Conservation (phyloP, 2,888 invertebrate species). For the Pteria penguin region DNA sequence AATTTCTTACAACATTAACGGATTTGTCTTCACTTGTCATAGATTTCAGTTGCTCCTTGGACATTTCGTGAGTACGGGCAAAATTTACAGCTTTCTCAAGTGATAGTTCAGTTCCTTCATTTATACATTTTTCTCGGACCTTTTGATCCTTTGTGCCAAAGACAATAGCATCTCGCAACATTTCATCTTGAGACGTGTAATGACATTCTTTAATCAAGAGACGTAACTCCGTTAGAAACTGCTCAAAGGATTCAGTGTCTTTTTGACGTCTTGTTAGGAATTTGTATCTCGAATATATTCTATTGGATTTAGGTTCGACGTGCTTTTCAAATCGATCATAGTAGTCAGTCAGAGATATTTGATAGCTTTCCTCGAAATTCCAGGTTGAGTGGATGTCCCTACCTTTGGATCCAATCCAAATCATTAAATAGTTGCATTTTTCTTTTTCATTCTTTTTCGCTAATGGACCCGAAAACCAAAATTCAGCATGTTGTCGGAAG, state of each 20-base stretch:
- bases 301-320: slow-evolving; percentile 11
- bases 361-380: slow-evolving; percentile 2
- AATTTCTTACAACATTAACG: too few relatives aligned
- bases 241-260: slow-evolving; percentile 25
- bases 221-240: slow-evolving; percentile 24
- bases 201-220: slow-evolving; percentile 18
- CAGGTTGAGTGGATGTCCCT: slow-evolving; percentile 26
- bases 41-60: slow-evolving; percentile 15
- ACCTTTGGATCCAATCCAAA: slow-evolving; percentile 26
- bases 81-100: slow-evolving; percentile 12
- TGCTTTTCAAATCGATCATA: slow-evolving; percentile 13
- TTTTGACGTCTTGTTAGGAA: slow-evolving; percentile 18
- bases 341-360: not conserved
- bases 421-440: slow-evolving; percentile 33
- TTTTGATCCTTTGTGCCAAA: slow-evolving; percentile 21
- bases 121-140: slow-evolving; percentile 18
- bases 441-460: slow-evolving; percentile 10
- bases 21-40: too few relatives aligned
- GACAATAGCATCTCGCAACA: slow-evolving; percentile 30
- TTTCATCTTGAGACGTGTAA: slow-evolving; percentile 17
- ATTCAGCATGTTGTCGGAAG: slow-evolving; percentile 22
- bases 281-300: slow-evolving; percentile 18
- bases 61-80: slow-evolving; percentile 8
- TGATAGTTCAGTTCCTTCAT: slow-evolving; percentile 16
- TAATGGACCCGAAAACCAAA: slow-evolving; percentile 18